Base-by-base conservation (phyloP, 2,888 invertebrate genomes). In the Conops quadrifasciatus region DNA sequence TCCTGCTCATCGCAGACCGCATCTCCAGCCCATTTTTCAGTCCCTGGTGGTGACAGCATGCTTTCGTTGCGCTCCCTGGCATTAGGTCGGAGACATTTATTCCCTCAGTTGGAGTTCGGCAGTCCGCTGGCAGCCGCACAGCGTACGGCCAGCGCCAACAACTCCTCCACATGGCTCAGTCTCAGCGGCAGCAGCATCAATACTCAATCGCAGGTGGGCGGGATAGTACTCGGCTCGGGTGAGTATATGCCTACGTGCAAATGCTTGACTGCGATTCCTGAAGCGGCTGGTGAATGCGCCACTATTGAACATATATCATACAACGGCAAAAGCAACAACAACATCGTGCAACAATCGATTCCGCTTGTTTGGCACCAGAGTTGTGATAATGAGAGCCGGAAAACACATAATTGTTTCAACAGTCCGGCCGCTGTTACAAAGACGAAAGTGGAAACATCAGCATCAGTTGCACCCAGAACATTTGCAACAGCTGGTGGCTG, bases 181-280 rank as follows among this genome's bases (percentile, higher is more conserved):
- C 81, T 83, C 65, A 84, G 83, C 70, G 80, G 80, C 36, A 81
- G 80, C 72, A 85, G 85, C 67, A 72, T 83, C 21, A 80, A 80
- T 47, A 79, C 80, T 0, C 81, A 81, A 69, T 68, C 68, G 51
- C 68, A 68, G 51, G n/a, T 62, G 51, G 68, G 68, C 51, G 68
- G 60, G 0, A 15, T 30, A 2, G 80, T 79, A 1, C 74, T 76
- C 24, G 79, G 78, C 60, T 36, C 36, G 1, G 74, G 72, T 21
- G 80, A 82, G 24, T 30, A 81, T 70, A 73, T 83, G 74, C 77
- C 82, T 58, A 9, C 36, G 4, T 83, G 83, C 73, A 85, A 83
- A 70, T 85, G 84, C 56, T 77, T 85, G 13, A 84, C 84, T 4
- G 85, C 85, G 26, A 86, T 86, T 69, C 86, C 86, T 3, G 85